Evolutionary conservation across 2,113 vertebrate genomes (phyloP).

Genomic region (Pedetes capensis): DNA sequence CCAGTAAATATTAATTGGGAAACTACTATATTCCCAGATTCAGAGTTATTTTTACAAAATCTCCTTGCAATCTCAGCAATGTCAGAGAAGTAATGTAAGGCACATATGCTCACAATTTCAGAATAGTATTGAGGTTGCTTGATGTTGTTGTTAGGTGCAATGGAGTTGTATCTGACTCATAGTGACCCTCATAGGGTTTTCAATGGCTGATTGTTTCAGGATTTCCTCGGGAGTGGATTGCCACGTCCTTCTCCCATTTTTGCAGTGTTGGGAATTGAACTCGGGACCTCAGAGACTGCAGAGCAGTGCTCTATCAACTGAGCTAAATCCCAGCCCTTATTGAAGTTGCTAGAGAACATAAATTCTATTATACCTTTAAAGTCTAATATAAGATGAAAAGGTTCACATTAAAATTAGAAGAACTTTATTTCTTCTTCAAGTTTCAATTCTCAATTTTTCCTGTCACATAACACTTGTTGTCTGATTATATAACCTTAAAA

Average conservation of each 20-base stretch:
- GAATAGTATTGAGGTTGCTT: not conserved
- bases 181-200: too few species aligned
- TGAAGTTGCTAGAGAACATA: not conserved
- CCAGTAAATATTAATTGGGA: not conserved
- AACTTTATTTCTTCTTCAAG: not conserved
- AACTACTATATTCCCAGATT: not conserved
- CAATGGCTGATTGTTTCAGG: too few species aligned
- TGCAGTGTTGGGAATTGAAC: too few species aligned
- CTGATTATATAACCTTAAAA: not conserved
- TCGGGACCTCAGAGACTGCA: too few species aligned
- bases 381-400: not conserved
- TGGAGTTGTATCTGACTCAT: too few species aligned
- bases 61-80: not conserved
- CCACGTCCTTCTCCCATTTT: too few species aligned
- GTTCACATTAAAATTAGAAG: not conserved
- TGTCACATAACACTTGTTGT: not conserved
- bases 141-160: too few species aligned
- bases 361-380: not conserved
- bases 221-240: too few species aligned
- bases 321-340: too few species aligned
- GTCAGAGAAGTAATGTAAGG: not conserved
- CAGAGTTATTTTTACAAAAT: not conserved
- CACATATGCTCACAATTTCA: not conserved
- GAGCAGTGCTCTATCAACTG: too few species aligned
- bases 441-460: not conserved